These are phyloP conservation scores for Sebastes nivosus DNA, from an alignment of 2,797 vertebrate species.

Conservation along the genomic window DNA sequence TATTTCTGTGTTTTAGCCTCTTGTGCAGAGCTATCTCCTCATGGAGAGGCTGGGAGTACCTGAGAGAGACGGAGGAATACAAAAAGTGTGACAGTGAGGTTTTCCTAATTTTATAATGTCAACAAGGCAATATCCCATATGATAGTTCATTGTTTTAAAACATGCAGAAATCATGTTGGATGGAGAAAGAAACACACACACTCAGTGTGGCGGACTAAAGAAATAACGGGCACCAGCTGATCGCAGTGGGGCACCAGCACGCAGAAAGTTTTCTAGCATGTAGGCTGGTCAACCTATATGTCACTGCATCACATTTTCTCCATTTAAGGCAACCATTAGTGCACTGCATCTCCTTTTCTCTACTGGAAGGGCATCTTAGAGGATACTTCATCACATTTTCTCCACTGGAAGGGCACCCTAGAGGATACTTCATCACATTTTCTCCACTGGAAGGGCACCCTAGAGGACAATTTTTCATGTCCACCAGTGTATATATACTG, in stretches of 20 bases:
- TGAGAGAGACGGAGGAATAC: slow-evolving; percentile 44
- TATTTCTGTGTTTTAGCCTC: slow-evolving; percentile 91
- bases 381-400: too few relatives aligned
- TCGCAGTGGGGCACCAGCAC: too few relatives aligned
- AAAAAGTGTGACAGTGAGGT: background rate
- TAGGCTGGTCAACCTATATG: background rate
- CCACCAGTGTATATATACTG: background rate
- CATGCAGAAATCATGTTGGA: background rate
- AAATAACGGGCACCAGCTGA: too few relatives aligned
- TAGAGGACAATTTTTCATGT: too few relatives aligned
- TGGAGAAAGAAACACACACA: background rate
- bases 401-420: too few relatives aligned
- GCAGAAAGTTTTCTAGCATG: background rate
- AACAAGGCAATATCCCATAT: background rate
- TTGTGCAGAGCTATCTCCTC: slow-evolving; percentile 94
- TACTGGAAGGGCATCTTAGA: too few relatives aligned
- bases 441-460: too few relatives aligned
- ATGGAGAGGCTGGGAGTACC: slow-evolving; percentile 92
- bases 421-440: too few relatives aligned
- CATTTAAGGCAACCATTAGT: background rate
- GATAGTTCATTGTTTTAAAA: background rate
- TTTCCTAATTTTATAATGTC: background rate
- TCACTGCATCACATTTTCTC: background rate
- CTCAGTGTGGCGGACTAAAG: too few relatives aligned
- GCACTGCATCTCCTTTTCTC: background rate